Conservation (phyloP, 35 echinoderm and acorn worm genomes). For the Strongylocentrotus purpuratus region DNA sequence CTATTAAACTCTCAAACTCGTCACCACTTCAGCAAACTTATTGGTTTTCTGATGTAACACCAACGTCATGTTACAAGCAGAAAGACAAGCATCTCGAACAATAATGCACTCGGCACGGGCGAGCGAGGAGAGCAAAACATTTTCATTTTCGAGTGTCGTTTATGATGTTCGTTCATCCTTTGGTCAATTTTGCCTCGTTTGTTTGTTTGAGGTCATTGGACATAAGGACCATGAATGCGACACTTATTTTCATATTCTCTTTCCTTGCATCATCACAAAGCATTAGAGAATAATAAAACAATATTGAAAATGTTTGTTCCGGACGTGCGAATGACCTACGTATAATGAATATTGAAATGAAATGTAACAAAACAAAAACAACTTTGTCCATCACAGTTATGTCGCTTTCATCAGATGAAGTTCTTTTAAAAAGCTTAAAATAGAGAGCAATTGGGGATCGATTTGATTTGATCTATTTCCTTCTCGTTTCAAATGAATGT, state of each 20-base stretch:
- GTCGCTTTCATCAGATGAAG: too few species aligned
- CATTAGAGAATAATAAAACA: not conserved
- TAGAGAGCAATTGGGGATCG: too few species aligned
- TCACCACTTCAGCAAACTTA: not conserved
- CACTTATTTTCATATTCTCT: not conserved
- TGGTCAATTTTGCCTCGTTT: not conserved
- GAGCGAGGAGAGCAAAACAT: not conserved
- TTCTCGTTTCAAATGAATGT: too few species aligned
- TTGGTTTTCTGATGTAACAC: not conserved
- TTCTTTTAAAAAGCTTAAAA: too few species aligned
- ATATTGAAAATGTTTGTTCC: not conserved
- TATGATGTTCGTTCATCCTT: not conserved
- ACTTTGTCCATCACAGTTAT: too few species aligned
- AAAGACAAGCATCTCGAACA: not conserved
- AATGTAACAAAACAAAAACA: not conserved
- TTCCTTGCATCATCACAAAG: not conserved
- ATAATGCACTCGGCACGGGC: not conserved
- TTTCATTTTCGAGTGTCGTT: not conserved
- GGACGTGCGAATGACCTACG: not conserved
- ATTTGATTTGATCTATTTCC: too few species aligned
- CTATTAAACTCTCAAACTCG: constrained; percentile 17
- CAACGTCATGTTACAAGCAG: not conserved
- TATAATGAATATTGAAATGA: not conserved
- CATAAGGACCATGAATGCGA: not conserved
- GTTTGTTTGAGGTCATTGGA: not conserved